These are phyloP conservation scores for Gadus macrocephalus DNA, from an alignment of 2,113 vertebrate species.

Conservation along the genomic window DNA sequence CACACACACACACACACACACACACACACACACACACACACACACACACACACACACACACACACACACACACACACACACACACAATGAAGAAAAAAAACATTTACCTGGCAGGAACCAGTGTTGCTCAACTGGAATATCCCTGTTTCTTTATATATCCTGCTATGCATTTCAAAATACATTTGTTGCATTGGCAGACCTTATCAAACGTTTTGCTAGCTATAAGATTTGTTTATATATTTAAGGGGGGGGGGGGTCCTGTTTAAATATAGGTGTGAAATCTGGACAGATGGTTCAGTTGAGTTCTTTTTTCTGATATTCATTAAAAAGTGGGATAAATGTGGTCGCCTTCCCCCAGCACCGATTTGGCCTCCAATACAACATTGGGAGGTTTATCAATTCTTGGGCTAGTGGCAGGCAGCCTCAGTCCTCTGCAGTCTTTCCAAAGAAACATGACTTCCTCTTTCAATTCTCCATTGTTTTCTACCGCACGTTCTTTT, in stretches of 20 bases:
- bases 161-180: constrained; percentile 25
- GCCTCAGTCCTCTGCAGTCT: too few relatives aligned
- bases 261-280: constrained; percentile 38
- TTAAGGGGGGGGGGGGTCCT: not conserved
- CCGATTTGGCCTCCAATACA: too few relatives aligned
- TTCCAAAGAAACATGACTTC: too few relatives aligned
- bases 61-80: not conserved
- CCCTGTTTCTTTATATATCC: constrained; percentile 33
- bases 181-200: constrained; percentile 38
- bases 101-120: constrained; percentile 57
- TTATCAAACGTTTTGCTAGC: constrained; percentile 45
- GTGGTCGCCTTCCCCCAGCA: too few relatives aligned
- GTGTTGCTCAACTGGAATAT: constrained; percentile 25
- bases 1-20: too few relatives aligned
- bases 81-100: constrained; percentile 28
- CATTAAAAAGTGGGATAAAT: too few relatives aligned
- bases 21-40: too few relatives aligned
- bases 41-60: too few relatives aligned
- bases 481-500: too few relatives aligned
- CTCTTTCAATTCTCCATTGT: too few relatives aligned
- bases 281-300: not conserved
- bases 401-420: too few relatives aligned
- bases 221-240: constrained; percentile 35
- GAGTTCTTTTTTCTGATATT: not conserved
- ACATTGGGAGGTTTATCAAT: too few relatives aligned